Evolutionary conservation across 2,888 invertebrate species (phyloP).

Genomic region (Lithophane socia): DNA sequence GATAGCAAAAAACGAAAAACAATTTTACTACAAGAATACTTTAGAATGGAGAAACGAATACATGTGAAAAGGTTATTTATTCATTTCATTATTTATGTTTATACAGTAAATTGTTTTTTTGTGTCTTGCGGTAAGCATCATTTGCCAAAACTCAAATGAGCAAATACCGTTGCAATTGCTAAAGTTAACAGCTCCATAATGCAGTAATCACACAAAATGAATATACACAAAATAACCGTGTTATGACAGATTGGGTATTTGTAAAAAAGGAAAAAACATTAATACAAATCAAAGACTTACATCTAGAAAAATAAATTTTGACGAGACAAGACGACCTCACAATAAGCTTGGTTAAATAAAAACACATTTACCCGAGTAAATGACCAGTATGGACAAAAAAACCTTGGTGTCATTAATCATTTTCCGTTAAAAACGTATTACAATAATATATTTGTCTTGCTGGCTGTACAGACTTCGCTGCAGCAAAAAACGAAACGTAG

Average conservation of each 20-base stretch:
- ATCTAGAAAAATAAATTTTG: conserved; percentile 40
- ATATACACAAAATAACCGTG: conserved; percentile 23
- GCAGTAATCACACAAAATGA: conserved; percentile 31
- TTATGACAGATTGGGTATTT: conserved; percentile 48
- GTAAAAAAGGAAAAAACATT: conserved; percentile 25
- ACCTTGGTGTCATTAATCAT: conserved; percentile 61
- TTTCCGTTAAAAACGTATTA: conserved; percentile 51
- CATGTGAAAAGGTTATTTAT: too few species aligned
- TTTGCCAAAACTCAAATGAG: conserved; percentile 30
- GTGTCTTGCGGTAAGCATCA: conserved; percentile 27
- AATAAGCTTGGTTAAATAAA: conserved; percentile 50
- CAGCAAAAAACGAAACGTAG: conserved; percentile 36
- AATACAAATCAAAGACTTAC: conserved; percentile 34
- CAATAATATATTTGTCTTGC: conserved; percentile 58
- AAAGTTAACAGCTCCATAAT: conserved; percentile 4
- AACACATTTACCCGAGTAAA: conserved; percentile 56
- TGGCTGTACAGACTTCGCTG: conserved; percentile 32
- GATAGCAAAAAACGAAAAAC: conserved; percentile 30
- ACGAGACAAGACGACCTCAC: conserved; percentile 44
- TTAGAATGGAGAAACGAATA: conserved; percentile 28
- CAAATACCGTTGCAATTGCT: conserved; percentile 10
- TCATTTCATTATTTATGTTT: too few species aligned
- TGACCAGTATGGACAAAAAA: conserved; percentile 51
- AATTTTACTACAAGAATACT: neutral
- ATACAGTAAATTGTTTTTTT: neutral